Evolutionary conservation across 2,113 vertebrate genomes (phyloP).

Genomic region (Oreocharis arfaki): DNA sequence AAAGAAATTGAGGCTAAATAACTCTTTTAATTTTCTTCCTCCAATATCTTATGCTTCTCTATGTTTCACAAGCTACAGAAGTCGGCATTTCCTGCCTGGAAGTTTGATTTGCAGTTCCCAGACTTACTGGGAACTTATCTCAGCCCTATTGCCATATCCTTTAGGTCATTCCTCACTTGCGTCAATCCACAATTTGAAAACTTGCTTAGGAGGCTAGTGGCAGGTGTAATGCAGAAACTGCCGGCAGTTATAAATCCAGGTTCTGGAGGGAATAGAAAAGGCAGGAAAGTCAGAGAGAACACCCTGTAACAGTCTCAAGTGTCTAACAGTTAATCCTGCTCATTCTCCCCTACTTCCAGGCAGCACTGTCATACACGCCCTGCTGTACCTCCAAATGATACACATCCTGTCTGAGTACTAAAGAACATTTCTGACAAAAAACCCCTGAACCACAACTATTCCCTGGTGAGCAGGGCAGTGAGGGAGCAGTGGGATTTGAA

Average conservation of each 20-base stretch:
- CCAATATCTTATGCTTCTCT: not conserved
- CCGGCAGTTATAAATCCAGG: not conserved
- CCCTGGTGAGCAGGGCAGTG: not conserved
- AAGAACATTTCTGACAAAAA: not conserved
- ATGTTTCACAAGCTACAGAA: not conserved
- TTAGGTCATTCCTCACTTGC: not conserved
- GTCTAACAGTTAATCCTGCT: not conserved
- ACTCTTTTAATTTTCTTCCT: not conserved
- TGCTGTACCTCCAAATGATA: not conserved
- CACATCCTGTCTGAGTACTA: accelerated
- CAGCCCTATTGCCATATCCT: not conserved
- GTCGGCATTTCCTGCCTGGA: not conserved
- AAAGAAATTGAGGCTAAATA: not conserved
- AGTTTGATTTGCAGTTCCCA: not conserved
- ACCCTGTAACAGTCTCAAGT: accelerated
- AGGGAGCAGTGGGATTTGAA: not conserved
- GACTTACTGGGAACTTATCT: not conserved
- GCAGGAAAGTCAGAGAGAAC: not conserved
- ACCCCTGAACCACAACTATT: accelerated
- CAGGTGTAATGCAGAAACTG: not conserved
- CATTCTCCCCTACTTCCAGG: not conserved
- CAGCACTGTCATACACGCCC: not conserved
- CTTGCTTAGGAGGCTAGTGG: not conserved
- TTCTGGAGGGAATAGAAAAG: not conserved
- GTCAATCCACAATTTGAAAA: not conserved